These are phyloP conservation scores for Panthera tigris DNA, from an alignment of 2,113 vertebrate genomes.

Conservation along the genomic window DNA sequence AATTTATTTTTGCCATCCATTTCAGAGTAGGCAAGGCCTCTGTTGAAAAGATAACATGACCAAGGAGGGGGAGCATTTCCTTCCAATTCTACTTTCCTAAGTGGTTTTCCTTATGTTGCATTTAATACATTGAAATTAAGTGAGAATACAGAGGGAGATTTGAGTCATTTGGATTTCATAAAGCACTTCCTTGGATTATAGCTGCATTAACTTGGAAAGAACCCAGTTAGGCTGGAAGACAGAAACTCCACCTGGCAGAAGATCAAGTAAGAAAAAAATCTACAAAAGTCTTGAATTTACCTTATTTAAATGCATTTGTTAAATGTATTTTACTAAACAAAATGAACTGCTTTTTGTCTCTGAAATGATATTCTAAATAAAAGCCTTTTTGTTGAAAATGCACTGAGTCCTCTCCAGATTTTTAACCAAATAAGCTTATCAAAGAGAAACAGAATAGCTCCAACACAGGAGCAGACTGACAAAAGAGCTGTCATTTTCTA, in stretches of 20 bases:
- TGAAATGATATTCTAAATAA: conserved; percentile 76
- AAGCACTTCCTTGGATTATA: not conserved
- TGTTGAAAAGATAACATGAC: not conserved
- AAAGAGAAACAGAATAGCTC: conserved; percentile 5
- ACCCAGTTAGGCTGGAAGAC: not conserved
- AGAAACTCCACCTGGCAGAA: conserved; percentile 2
- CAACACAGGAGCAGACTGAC: not conserved
- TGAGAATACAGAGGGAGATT: not conserved
- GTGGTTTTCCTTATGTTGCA: not conserved
- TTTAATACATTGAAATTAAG: not conserved
- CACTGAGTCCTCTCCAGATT: not conserved
- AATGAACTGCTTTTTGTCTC: conserved; percentile 61
- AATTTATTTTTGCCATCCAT: not conserved
- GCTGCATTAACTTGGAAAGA: conserved; percentile 39
- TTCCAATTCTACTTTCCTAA: not conserved
- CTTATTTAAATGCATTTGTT: conserved; percentile 69
- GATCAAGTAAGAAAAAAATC: not conserved
- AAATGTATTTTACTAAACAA: conserved; percentile 66
- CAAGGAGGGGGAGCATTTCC: not conserved
- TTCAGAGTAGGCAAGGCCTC: not conserved
- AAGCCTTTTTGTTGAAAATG: conserved; percentile 58
- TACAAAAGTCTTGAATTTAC: conserved; percentile 6
- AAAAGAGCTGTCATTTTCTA: not conserved
- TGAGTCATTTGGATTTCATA: not conserved
- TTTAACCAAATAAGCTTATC: not conserved